phyloP scores from a whole-genome alignment of 2,888 invertebrate genomes.

The Drosophila nr. perissopoda region DNA sequence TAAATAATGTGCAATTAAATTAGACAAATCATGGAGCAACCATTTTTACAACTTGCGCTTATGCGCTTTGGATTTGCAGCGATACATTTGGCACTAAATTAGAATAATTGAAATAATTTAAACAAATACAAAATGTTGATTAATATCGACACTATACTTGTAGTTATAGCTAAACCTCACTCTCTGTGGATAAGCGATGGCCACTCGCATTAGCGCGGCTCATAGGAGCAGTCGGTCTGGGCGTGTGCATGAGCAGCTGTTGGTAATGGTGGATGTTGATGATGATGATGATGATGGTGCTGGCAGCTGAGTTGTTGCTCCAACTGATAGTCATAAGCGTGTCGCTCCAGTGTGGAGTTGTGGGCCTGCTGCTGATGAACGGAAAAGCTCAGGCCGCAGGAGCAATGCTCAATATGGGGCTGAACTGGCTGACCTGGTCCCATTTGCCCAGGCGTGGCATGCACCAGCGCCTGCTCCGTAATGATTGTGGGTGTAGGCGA shows the following conservation, averaged over 20 bases:
- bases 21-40: constrained; percentile 50
- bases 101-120: constrained; percentile 41
- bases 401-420: constrained; percentile 78
- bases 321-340: constrained; percentile 33
- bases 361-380: constrained; percentile 57
- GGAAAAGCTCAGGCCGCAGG: constrained; percentile 79
- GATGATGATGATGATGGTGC: constrained; percentile 57
- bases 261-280: constrained; percentile 36
- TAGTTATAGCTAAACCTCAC: constrained; percentile 32
- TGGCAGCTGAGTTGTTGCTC: constrained; percentile 56
- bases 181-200: constrained; percentile 38
- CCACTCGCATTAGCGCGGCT: constrained; percentile 42
- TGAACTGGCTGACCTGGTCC: constrained; percentile 37
- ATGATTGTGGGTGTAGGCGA: constrained; percentile 79
- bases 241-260: constrained; percentile 59
- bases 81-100: constrained; percentile 67
- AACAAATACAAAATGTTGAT: constrained; percentile 22
- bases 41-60: constrained; percentile 56
- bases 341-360: constrained; percentile 43
- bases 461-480: constrained; percentile 79
- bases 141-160: constrained; percentile 52
- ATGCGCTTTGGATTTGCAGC: constrained; percentile 65
- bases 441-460: constrained; percentile 60
- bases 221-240: constrained; percentile 76
- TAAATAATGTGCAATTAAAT: constrained; percentile 28